A percentile compares a stretch with the other conserved stretches of the same genome.
Evolutionary conservation across 64 coral and sea anemone species (phyloP).

Genomic region (Platygyra sinensis): DNA sequence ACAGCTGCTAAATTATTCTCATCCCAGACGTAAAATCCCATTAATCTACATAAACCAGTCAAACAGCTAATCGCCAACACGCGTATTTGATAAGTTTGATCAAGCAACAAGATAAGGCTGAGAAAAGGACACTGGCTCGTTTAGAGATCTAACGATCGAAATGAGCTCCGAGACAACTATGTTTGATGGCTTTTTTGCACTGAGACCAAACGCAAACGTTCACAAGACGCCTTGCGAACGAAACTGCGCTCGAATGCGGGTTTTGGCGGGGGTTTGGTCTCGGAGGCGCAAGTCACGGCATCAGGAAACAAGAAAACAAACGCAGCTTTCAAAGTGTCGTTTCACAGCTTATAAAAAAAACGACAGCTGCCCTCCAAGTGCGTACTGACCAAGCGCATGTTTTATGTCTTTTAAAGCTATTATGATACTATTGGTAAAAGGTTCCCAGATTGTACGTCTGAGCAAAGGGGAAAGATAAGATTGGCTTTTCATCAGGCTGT

Average conservation of each 20-base stretch:
- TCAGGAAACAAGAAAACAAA: not conserved
- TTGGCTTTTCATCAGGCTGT: slow-evolving; percentile 25
- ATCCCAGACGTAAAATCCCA: slow-evolving; percentile 17
- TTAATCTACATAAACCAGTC: slow-evolving; percentile 24
- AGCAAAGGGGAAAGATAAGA: slow-evolving; percentile 24
- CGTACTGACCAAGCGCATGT: not conserved
- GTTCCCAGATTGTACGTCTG: not conserved
- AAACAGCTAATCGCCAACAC: not conserved
- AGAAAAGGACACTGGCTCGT: not conserved
- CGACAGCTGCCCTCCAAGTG: not conserved
- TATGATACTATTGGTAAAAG: not conserved
- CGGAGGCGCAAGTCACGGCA: slow-evolving; percentile 22
- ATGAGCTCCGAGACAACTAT: not conserved
- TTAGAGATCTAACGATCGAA: not conserved
- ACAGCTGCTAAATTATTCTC: slow-evolving; percentile 30
- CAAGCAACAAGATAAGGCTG: not conserved
- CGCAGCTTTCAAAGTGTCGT: not conserved
- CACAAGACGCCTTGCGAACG: not conserved
- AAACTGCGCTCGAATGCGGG: not conserved
- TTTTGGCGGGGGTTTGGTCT: not conserved
- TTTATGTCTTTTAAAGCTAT: slow-evolving; percentile 25
- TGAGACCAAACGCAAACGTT: not conserved
- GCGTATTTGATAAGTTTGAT: not conserved
- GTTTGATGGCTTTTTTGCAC: not conserved
- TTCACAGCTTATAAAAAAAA: not conserved